Conservation (phyloP, 2,797 vertebrate species). For the Tarsius wallacei region DNA sequence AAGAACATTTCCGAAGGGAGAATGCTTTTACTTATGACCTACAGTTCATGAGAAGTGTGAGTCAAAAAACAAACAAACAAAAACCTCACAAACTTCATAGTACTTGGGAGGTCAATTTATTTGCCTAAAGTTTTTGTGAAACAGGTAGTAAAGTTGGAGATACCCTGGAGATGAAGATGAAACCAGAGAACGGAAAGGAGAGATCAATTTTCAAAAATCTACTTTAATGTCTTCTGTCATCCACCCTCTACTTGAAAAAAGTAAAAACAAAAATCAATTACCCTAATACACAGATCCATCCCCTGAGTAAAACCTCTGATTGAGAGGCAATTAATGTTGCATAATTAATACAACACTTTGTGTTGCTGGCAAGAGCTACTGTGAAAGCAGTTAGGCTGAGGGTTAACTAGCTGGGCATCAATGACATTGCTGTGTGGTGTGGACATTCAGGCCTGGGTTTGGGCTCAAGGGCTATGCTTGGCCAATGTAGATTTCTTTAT, state of each 20-base stretch:
- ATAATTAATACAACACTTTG: neutral
- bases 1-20: neutral
- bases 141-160: neutral
- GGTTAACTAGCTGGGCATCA: neutral
- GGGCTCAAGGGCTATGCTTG: neutral
- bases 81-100: neutral
- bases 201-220: neutral
- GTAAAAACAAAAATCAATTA: neutral
- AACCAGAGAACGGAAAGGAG: neutral
- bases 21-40: neutral
- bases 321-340: neutral
- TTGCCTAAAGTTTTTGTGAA: neutral
- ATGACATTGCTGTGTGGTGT: neutral
- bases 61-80: neutral
- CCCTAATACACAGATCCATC: neutral
- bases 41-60: neutral
- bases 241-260: neutral
- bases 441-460: neutral
- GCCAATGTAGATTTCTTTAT: neutral
- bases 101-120: neutral
- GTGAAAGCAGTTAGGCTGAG: neutral
- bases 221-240: neutral
- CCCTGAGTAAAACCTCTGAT: neutral
- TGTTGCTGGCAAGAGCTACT: neutral
- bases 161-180: neutral